phyloP scores from a whole-genome alignment of 1,140 invertebrate species.

The Drosophila watanabei region DNA sequence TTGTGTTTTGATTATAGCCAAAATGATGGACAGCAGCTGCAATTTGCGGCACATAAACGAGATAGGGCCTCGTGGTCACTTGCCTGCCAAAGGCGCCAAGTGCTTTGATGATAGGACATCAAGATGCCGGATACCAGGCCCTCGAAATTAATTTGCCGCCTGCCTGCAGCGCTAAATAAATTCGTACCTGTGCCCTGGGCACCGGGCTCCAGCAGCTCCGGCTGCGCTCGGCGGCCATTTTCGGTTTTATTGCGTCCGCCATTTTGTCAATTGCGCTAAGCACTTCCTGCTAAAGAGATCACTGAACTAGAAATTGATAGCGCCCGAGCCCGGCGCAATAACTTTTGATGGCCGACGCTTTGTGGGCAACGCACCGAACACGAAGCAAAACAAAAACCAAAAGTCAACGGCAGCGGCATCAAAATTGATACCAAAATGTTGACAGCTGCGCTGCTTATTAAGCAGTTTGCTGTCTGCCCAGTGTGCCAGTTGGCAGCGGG shows the following conservation, averaged over 20 bases:
- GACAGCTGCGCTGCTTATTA: conserved; percentile 79
- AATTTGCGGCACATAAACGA: conserved; percentile 73
- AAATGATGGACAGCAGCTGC: conserved; percentile 74
- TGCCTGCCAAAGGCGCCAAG: conserved; percentile 63
- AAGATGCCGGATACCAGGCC: conserved; percentile 46
- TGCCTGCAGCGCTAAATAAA: conserved; percentile 70
- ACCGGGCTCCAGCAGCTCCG: conserved; percentile 12
- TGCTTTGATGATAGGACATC: conserved; percentile 66
- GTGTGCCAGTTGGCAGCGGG: neutral
- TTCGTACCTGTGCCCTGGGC: conserved; percentile 45
- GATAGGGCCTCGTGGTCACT: conserved; percentile 20
- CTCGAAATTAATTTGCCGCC: conserved; percentile 74
- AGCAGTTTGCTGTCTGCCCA: conserved; percentile 59
- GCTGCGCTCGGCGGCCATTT: conserved; percentile 52
- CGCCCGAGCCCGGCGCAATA: conserved; percentile 52
- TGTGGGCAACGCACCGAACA: conserved; percentile 21
- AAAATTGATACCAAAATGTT: conserved; percentile 55
- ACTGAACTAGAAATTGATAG: conserved; percentile 79
- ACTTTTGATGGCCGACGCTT: conserved; percentile 69
- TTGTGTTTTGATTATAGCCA: conserved; percentile 79
- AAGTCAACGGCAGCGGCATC: conserved; percentile 23
- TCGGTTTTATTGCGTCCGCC: conserved; percentile 62
- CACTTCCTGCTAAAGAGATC: conserved; percentile 70
- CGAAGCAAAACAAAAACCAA: conserved; percentile 14
- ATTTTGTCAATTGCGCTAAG: conserved; percentile 56